Evolutionary conservation across 2,113 vertebrate species (phyloP), one percentile per base, ranked within the genome.

Genomic region (Dunckerocampus dactyliophorus): DNA sequence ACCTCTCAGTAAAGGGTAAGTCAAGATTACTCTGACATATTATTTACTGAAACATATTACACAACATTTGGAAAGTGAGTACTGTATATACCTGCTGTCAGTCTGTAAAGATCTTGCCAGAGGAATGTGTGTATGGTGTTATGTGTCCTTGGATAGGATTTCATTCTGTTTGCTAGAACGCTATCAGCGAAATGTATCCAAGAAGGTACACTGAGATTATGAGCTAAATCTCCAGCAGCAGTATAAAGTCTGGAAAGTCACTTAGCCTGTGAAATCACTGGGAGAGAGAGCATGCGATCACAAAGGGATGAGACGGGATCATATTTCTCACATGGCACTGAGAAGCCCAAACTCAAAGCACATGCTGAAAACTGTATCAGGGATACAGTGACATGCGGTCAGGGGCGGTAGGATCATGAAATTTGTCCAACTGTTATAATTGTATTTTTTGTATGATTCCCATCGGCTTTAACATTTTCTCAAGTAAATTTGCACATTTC

Each of bases 1-100:
- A 94, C 62, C 92, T 98, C 75, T 90, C 92, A 13, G 94, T 98
- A 58, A 95, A 95, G 90, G 97, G 97, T 98, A 91, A 80, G 84
- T 81, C 21, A 47, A 67, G 42, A 3, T 43, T 43, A 43, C 39
- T 39, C 9, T 39, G 37, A 39, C 7, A 39, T 39, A 39, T 39
- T 14, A 43, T 43, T 43, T 43, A 43, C 39, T 43, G 11, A 59
- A 52, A 1, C 28, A 10, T n/a, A 22, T 11, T 22, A 8, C 3
- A 0, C 45, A 28, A 15, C 45, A 1, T 16, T 67, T 16, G n/a
- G 59, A 55, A 14, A 57, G 20, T 37, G 12, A 67, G 47, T 12
- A 34, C 31, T 34, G 31, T 34, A 10, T 24, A 37, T 48, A 63
- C 19, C 15, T n/a, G 21, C 51, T 45, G 52, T 47, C 15, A 67